Base-by-base conservation (phyloP, 2,113 vertebrate species). In the Ammodytes marinus region DNA sequence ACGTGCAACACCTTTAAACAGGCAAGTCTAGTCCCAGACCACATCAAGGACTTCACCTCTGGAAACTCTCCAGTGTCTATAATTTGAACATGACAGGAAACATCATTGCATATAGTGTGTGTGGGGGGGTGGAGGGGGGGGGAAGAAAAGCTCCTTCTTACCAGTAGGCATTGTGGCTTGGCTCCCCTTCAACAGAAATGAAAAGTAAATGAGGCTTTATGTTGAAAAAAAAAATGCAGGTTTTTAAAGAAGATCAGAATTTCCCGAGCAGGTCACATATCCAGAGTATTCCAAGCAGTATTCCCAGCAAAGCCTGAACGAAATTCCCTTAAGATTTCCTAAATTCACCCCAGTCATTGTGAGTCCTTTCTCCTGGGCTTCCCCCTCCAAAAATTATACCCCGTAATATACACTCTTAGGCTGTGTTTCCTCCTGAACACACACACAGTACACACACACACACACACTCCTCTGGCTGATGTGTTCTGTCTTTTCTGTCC, bases 131-230 rank as follows among this genome's bases (percentile, higher is more conserved):
- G n/a, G n/a, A 7, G 7, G 66, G 55, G 46, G 10, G 27, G 39
- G 19, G 45, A 52, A 52, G 14, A 52, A 58, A 53, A 49, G 17
- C 47, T 79, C 19, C 2, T 77, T 13, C 92, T 93, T 90, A 94
- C 93, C 93, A 4, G 93, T 94, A 39, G 93, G 93, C 93, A 94
- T 94, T 66, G 74, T 89, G 83, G 70, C 52, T 88, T 69, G 49
- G 35, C 39, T 82, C 74, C 54, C 37, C 78, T 82, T 77, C 69
- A 84, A 53, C 52, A 69, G 60, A 77, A 60, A 75, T 42, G 2
- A 19, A 27, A 4, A 49, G 3, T 27, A 19, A 72, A 49, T 64
- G 11, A 54, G 37, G 69, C 37, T 53, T 5, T 3, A n/a, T 58
- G n/a, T 57, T 17, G 6, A n/a, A 72, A 40, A 50, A 7, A 59